Evolutionary conservation across 2,113 vertebrate genomes (phyloP), one percentile per base, ranked within the genome.

Genomic region (Montifringilla adamsi): DNA sequence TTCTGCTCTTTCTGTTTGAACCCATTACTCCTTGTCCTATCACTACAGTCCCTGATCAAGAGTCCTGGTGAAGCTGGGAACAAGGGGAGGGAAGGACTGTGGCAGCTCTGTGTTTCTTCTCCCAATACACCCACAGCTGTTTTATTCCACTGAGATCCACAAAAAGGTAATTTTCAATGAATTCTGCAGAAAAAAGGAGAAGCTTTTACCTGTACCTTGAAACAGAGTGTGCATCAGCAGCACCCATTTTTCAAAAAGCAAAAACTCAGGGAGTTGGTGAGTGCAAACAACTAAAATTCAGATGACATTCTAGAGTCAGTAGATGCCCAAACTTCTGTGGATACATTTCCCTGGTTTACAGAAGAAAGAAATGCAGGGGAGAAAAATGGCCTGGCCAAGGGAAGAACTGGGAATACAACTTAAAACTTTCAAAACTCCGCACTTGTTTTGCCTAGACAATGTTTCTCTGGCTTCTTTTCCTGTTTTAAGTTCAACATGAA

Each of bases 121-220:
- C n/a, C 60, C 0, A 0, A 12, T n/a, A 60, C 4, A 64, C 11
- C 47, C 44, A 13, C 2, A 20, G 8, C 27, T 23, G 33, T 15
- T 79, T 78, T 52, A 53, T 22, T 60, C 15, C 21, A 14, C 66
- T 23, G 31, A 24, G 67, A 86, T 11, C 17, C 75, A 52, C 0
- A 6, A 59, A 53, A 28, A 67, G 13, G 2, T 18, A 60, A 67
- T 44, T 41, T 67, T n/a, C 19, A 15, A 60, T 30, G 13, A 47
- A 2, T 58, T 49, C 41, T 21, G 37, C 14, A 76, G 60, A 9
- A 66, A 47, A 56, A 35, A 37, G 7, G 15, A 19, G 15, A 37
- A 63, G 52, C 24, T 62, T 85, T 15, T 56, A 43, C 7, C 0
- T 0, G 1, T 20, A 68, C 12, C 39, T 81, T 5, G 6, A 31